Conservation (phyloP, 2,888 invertebrate species). For the Falcaria lacertinaria region DNA sequence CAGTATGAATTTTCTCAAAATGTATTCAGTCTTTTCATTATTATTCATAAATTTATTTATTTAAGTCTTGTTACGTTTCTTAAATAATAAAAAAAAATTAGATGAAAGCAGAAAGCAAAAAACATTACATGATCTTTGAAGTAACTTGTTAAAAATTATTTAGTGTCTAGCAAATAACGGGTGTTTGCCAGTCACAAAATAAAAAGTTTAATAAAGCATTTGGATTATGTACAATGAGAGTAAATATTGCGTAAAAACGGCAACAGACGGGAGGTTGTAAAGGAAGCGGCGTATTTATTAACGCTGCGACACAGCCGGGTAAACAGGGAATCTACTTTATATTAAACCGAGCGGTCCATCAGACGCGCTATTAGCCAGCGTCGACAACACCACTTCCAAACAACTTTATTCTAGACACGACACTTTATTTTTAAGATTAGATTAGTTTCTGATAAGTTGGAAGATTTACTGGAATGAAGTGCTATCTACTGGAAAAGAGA, state of each 20-base stretch:
- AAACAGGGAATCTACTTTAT: constrained; percentile 66
- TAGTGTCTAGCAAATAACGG: background rate
- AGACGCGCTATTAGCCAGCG: constrained; percentile 49
- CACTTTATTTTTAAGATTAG: constrained; percentile 3
- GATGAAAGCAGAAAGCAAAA: background rate
- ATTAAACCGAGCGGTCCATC: constrained; percentile 63
- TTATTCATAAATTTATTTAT: too few relatives aligned
- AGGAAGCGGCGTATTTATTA: constrained; percentile 62
- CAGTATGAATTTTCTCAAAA: too few relatives aligned
- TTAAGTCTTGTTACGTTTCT: too few relatives aligned
- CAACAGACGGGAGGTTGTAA: constrained; percentile 39
- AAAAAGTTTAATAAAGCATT: constrained; percentile 12
- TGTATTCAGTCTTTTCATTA: too few relatives aligned
- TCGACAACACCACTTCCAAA: constrained; percentile 19
- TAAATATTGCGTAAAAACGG: constrained; percentile 54
- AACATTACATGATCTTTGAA: background rate
- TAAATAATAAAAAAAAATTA: too few relatives aligned
- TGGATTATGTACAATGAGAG: constrained; percentile 36
- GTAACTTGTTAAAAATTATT: background rate
- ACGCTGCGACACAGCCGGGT: constrained; percentile 58
- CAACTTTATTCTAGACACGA: constrained; percentile 12
- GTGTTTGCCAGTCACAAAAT: background rate
- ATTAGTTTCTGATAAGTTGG: background rate
- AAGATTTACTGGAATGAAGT: background rate
- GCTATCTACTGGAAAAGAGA: background rate